A percentile compares a stretch with the other conserved stretches of the same genome.
These are phyloP conservation scores for Ditula angustiorana DNA, from an alignment of 2,888 invertebrate species.

Conservation along the genomic window DNA sequence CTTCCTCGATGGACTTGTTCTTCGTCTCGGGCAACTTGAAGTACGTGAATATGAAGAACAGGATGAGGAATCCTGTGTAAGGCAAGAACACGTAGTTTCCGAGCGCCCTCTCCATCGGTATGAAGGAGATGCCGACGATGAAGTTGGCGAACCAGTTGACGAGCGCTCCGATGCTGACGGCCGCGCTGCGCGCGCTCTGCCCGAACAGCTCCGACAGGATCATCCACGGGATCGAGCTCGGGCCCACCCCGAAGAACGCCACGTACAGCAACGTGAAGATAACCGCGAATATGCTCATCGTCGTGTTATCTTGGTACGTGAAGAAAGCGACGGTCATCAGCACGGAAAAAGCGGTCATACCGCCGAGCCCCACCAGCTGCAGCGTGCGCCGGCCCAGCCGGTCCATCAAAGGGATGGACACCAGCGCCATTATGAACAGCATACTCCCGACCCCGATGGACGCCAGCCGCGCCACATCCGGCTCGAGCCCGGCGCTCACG, in stretches of 20 bases:
- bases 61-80: constrained; percentile 71
- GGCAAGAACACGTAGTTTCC: constrained; percentile 78
- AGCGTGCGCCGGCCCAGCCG: constrained; percentile 88
- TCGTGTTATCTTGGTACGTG: constrained; percentile 69
- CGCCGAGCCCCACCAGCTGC: constrained; percentile 89
- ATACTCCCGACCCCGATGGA: constrained; percentile 90
- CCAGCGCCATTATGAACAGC: constrained; percentile 90
- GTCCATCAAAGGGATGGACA: constrained; percentile 91
- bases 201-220: constrained; percentile 81
- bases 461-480: constrained; percentile 87
- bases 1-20: constrained; percentile 81
- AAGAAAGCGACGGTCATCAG: constrained; percentile 87
- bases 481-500: constrained; percentile 85
- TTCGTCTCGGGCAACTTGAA: constrained; percentile 82
- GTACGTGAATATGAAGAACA: constrained; percentile 79
- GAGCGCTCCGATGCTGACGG: constrained; percentile 79
- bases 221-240: constrained; percentile 84
- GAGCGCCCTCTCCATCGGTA: constrained; percentile 67
- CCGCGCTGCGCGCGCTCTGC: constrained; percentile 79
- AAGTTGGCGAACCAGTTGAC: constrained; percentile 84
- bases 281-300: constrained; percentile 80
- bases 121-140: constrained; percentile 78
- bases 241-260: constrained; percentile 81
- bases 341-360: constrained; percentile 90
- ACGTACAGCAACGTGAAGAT: constrained; percentile 80